A percentile compares a stretch with the other conserved stretches of the same genome.
Evolutionary conservation across 2,113 vertebrate species (phyloP).

Genomic region (Edolisoma coerulescens): DNA sequence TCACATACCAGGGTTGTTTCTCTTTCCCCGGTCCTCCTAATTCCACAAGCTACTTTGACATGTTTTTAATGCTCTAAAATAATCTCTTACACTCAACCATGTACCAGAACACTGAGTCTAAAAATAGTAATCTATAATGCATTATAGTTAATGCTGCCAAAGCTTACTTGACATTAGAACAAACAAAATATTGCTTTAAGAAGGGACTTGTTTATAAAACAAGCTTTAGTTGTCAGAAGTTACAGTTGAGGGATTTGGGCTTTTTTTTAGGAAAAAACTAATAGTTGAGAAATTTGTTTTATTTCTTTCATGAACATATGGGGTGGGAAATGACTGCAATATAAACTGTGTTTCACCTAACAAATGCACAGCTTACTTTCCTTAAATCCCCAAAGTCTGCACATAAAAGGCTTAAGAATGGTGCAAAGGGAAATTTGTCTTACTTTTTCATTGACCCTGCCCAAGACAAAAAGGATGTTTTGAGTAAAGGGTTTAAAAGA

Average conservation of each 20-base stretch:
- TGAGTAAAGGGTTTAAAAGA: not conserved
- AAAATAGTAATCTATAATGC: slow-evolving; percentile 11
- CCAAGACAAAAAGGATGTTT: not conserved
- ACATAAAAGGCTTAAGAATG: not conserved
- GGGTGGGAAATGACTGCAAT: not conserved
- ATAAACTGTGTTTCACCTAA: not conserved
- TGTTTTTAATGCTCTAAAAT: slow-evolving; percentile 20
- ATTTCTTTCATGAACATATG: not conserved
- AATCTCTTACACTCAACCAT: not conserved
- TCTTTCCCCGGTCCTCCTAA: not conserved
- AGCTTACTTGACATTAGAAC: not conserved
- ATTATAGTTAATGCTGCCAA: slow-evolving; percentile 6
- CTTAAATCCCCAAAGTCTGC: not conserved
- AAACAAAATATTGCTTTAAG: not conserved
- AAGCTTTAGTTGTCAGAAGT: not conserved
- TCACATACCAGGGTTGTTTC: not conserved
- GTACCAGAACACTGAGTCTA: not conserved
- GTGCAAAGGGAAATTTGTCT: not conserved
- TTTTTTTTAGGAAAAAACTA: not conserved
- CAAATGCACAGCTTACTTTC: not conserved
- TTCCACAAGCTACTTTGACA: not conserved
- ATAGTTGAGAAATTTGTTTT: not conserved
- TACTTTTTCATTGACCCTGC: not conserved
- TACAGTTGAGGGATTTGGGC: not conserved
- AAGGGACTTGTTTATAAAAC: not conserved